Base-by-base conservation (phyloP, 2,113 vertebrate species). In the Plecotus auritus region DNA sequence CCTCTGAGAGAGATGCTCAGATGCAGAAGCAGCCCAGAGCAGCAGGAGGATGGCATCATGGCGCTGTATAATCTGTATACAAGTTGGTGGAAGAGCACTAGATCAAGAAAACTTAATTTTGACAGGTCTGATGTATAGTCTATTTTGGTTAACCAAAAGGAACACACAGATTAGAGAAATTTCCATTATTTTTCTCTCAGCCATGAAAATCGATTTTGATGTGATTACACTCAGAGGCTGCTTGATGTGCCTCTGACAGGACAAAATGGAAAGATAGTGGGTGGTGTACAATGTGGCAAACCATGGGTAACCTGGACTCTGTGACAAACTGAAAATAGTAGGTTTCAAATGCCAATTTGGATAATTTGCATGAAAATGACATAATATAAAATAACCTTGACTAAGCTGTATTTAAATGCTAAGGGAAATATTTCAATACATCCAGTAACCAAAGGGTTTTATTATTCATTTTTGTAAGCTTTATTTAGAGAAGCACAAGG, bases 131-230 rank as follows among this genome's bases (percentile, higher is more conserved):
- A 99, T 99, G 98, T 98, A 99, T 99, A 99, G 99, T 99, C 99
- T 99, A 99, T 99, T 99, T 99, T 99, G 99, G 99, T 99, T 99
- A 99, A 99, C 99, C 99, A 99, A 99, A 99, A 99, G 99, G 99
- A 99, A 99, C 99, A 99, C 99, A 99, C 99, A 99, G 98, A 99
- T 99, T 99, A 99, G 99, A 99, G 98, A 98, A 99, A 99, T 99
- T 99, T 99, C 98, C 99, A 99, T 99, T 99, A 99, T 99, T 99
- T 99, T 99, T 99, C 98, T 98, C 98, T 99, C 99, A 99, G 99
- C 99, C 99, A 99, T 99, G 99, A 99, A 99, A 99, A 99, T 99
- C 99, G 98, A 99, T 99, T 99, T 98, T 99, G 99, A 99, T 99
- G 99, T 99, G 99, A 99, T 99, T 99, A 99, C 98, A 98, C 98